A percentile compares a stretch with the other conserved stretches of the same genome.
Conservation (phyloP, 2,888 invertebrate genomes). For the Auanema sp. region DNA sequence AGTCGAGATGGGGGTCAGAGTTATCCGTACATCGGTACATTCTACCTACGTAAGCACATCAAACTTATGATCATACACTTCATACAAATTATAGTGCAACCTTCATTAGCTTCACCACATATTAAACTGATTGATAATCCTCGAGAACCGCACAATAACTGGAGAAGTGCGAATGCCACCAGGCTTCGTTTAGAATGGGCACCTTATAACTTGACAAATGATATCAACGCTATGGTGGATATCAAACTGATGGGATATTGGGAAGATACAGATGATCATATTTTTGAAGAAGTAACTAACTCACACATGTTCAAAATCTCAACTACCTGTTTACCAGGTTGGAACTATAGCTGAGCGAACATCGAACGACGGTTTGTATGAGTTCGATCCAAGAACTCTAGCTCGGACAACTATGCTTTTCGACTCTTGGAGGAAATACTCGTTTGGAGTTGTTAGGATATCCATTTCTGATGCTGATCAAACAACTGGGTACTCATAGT, state of each 20-base stretch:
- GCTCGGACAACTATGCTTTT: conserved; percentile 26
- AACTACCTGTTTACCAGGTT: conserved; percentile 31
- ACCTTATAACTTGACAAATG: conserved; percentile 25
- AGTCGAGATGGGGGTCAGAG: conserved; percentile 29
- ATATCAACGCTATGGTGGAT: conserved; percentile 18
- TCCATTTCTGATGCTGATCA: conserved; percentile 32
- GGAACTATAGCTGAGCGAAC: conserved; percentile 36
- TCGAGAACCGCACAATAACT: conserved; percentile 33
- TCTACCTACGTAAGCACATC: conserved; percentile 20
- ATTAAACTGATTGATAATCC: conserved; percentile 44
- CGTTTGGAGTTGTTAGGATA: conserved; percentile 42
- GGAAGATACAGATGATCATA: conserved; percentile 20
- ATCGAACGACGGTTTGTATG: conserved; percentile 41
- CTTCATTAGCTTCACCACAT: conserved; percentile 33
- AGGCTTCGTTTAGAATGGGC: conserved; percentile 40
- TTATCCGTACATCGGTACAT: conserved; percentile 26
- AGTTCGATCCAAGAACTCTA: conserved; percentile 42
- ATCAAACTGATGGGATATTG: conserved; percentile 25
- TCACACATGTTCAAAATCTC: conserved; percentile 15
- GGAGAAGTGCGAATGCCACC: conserved; percentile 41
- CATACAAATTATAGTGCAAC: conserved; percentile 19
- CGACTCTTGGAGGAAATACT: conserved; percentile 41
- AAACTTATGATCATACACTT: neutral
- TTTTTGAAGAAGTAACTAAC: conserved; percentile 14
- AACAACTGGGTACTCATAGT: conserved; percentile 14